phyloP scores from a whole-genome alignment of 2,888 invertebrate genomes.

The Coelopa pilipes region DNA sequence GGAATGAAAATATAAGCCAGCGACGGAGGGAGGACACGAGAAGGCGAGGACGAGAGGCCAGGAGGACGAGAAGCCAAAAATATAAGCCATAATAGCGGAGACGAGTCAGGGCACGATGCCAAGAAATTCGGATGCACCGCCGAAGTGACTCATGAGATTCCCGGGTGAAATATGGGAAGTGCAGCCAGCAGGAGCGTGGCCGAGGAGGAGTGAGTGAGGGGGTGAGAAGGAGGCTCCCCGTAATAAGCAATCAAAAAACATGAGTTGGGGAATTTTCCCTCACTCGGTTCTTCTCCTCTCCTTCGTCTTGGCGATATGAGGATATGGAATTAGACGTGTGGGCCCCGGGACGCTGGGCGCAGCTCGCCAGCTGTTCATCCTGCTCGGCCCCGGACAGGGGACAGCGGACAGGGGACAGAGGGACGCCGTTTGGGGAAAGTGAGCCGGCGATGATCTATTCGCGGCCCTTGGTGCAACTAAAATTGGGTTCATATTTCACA shows the following conservation, averaged over 20 bases:
- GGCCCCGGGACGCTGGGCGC: too few species aligned
- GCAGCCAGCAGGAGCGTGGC: constrained; percentile 5
- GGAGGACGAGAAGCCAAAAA: constrained; percentile 1
- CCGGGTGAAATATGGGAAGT: constrained; percentile 21
- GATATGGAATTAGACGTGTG: neutral
- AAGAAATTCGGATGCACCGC: constrained; percentile 23
- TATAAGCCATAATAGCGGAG: constrained; percentile 7
- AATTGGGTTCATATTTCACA: neutral
- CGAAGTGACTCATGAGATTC: constrained; percentile 36
- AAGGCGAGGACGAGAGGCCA: neutral
- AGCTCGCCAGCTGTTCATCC: too few species aligned
- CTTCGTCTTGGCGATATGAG: neutral
- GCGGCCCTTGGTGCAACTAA: neutral
- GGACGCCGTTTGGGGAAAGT: too few species aligned
- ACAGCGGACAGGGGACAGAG: too few species aligned
- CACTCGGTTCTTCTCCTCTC: neutral
- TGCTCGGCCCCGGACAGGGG: too few species aligned
- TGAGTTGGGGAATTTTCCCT: constrained; percentile 16
- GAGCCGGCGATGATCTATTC: too few species aligned
- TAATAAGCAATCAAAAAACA: constrained; percentile 30
- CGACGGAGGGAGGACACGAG: neutral
- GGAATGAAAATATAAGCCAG: constrained; percentile 5
- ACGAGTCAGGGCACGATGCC: constrained; percentile 32
- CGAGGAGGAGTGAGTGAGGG: neutral
- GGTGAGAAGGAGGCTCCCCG: neutral